Evolutionary conservation across 2,888 invertebrate species (phyloP).

Genomic region (Pandemis corylana): DNA sequence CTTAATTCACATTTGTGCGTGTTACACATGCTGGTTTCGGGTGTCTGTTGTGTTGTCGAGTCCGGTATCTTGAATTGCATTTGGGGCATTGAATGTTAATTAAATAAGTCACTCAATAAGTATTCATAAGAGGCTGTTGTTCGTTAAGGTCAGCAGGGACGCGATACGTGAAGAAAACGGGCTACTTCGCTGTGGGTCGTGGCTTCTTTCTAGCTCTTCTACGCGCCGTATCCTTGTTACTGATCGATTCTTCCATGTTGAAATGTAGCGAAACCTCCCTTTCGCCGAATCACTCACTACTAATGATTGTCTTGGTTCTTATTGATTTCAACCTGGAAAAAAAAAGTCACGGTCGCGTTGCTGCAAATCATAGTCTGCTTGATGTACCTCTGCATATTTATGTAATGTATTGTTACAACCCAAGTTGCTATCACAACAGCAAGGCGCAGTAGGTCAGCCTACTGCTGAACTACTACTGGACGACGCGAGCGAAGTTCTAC

Average conservation of each 20-base stretch:
- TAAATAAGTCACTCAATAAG: not conserved
- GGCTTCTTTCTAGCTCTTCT: not conserved
- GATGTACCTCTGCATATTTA: not conserved
- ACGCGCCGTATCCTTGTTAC: not conserved
- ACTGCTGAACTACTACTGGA: not conserved
- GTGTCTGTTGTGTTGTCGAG: constrained; percentile 37
- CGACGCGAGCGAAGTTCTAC: not conserved
- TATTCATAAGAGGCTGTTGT: not conserved
- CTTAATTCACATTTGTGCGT: constrained; percentile 15
- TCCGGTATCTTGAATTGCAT: constrained; percentile 3
- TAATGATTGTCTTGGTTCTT: not conserved
- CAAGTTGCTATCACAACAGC: too few species aligned
- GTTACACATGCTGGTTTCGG: constrained; percentile 32
- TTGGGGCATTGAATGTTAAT: constrained; percentile 9
- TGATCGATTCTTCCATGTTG: not conserved
- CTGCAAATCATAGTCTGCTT: not conserved
- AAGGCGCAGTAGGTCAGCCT: too few species aligned
- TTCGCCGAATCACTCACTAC: not conserved
- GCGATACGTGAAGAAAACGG: not conserved
- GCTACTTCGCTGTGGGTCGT: not conserved
- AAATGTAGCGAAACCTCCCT: not conserved
- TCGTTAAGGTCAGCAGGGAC: not conserved
- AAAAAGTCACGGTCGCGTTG: not conserved
- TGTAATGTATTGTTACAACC: not conserved
- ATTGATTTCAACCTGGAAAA: not conserved